A percentile compares a stretch with the other conserved stretches of the same genome.
phyloP scores from a whole-genome alignment of 2,888 invertebrate genomes.

The Aquatica leii region DNA sequence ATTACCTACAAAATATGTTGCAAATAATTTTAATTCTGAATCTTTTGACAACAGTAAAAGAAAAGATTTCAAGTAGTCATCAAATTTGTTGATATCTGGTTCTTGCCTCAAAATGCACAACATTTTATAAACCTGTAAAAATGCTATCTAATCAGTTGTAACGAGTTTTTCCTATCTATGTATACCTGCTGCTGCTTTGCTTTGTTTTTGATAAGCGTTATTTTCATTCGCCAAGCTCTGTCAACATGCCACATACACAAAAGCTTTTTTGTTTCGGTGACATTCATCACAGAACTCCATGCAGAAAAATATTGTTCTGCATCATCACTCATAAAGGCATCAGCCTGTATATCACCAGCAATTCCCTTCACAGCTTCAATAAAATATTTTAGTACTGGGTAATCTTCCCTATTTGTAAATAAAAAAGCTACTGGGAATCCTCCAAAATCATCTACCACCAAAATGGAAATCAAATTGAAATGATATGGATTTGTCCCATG shows the following conservation, averaged over 20 bases:
- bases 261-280: neutral
- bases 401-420: conserved; percentile 9
- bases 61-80: too few relatives aligned
- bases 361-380: neutral
- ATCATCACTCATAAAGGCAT: conserved; percentile 4
- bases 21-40: too few relatives aligned
- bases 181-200: neutral
- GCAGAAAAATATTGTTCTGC: conserved; percentile 13
- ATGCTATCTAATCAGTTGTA: neutral
- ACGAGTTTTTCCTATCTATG: neutral
- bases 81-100: too few relatives aligned
- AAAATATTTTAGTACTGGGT: conserved; percentile 4
- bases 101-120: neutral
- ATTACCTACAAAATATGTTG: neutral
- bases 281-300: conserved; percentile 2
- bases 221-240: neutral
- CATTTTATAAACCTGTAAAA: neutral
- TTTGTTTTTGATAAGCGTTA: neutral
- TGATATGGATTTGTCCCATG: conserved; percentile 6
- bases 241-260: neutral
- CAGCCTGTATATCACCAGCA: neutral
- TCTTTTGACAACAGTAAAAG: too few relatives aligned
- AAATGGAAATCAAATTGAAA: conserved; percentile 2
- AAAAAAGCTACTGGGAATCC: conserved; percentile 11
- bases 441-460: neutral